Percentiles rank a stretch among this genome's conserved stretches.
These are phyloP conservation scores for Saccostrea glomerata DNA, from an alignment of 1,140 invertebrate species.

Conservation along the genomic window DNA sequence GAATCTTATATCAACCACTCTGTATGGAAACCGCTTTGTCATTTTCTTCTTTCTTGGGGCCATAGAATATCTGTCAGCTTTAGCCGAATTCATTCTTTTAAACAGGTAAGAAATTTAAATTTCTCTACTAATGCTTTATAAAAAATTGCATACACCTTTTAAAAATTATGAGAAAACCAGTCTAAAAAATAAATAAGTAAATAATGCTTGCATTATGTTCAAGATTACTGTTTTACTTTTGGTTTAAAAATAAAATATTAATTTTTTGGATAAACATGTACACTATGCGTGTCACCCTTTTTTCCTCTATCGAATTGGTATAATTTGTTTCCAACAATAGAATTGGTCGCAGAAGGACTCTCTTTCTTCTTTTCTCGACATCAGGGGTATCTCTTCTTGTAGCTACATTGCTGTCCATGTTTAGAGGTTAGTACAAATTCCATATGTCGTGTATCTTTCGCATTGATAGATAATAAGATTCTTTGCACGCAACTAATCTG, in stretches of 20 bases:
- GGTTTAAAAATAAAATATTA: too few relatives aligned
- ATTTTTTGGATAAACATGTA: too few relatives aligned
- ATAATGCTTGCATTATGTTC: too few relatives aligned
- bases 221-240: too few relatives aligned
- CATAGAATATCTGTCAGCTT: constrained; percentile 47
- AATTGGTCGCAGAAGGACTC: constrained; percentile 53
- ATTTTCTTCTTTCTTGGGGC: constrained; percentile 63
- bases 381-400: constrained; percentile 38
- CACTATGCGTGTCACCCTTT: too few relatives aligned
- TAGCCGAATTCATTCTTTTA: constrained; percentile 58
- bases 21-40: constrained; percentile 66
- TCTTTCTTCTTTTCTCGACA: constrained; percentile 42
- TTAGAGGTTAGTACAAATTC: background rate
- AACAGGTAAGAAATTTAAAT: background rate
- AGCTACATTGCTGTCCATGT: background rate
- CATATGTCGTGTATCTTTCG: too few relatives aligned
- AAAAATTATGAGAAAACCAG: too few relatives aligned
- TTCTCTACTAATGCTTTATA: background rate
- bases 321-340: constrained; percentile 8
- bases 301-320: too few relatives aligned
- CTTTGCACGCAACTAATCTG: too few relatives aligned
- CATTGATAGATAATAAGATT: too few relatives aligned
- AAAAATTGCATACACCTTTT: too few relatives aligned
- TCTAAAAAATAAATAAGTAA: too few relatives aligned
- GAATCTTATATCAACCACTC: constrained; percentile 59